phyloP scores from a whole-genome alignment of 2,888 invertebrate species.

The Apoderus coryli region DNA sequence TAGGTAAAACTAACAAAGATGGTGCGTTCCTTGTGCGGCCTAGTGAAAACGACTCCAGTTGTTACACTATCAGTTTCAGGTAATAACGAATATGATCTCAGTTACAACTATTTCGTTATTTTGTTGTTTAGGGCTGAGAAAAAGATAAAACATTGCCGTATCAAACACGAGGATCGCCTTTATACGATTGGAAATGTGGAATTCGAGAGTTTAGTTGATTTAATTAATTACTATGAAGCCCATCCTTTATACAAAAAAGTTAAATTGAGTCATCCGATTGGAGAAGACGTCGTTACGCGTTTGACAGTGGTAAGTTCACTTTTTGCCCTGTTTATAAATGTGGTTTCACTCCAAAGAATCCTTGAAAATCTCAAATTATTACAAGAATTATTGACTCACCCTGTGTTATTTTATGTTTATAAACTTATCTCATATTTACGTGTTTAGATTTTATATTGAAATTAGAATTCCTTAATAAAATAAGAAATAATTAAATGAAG shows the following conservation, averaged over 20 bases:
- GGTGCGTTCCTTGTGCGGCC: constrained; percentile 92
- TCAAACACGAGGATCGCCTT: constrained; percentile 81
- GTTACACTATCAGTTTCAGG: constrained; percentile 91
- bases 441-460: no score
- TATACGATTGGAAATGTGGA: constrained; percentile 83
- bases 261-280: constrained; percentile 71
- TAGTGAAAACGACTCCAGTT: constrained; percentile 71
- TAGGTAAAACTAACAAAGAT: constrained; percentile 70
- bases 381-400: no score
- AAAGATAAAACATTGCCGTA: constrained; percentile 93
- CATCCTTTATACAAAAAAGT: constrained; percentile 85
- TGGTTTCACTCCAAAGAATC: no score
- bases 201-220: constrained; percentile 91
- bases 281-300: constrained; percentile 52
- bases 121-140: constrained; percentile 59
- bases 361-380: no score
- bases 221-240: constrained; percentile 83
- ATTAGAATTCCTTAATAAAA: no score
- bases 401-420: no score
- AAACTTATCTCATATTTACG: no score
- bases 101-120: background rate
- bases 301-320: constrained; percentile 44
- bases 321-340: constrained; percentile 1
- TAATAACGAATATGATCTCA: constrained; percentile 26
- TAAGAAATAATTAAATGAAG: no score